phyloP scores from a whole-genome alignment of 2,888 invertebrate genomes.

The Melinaea menophilus region DNA sequence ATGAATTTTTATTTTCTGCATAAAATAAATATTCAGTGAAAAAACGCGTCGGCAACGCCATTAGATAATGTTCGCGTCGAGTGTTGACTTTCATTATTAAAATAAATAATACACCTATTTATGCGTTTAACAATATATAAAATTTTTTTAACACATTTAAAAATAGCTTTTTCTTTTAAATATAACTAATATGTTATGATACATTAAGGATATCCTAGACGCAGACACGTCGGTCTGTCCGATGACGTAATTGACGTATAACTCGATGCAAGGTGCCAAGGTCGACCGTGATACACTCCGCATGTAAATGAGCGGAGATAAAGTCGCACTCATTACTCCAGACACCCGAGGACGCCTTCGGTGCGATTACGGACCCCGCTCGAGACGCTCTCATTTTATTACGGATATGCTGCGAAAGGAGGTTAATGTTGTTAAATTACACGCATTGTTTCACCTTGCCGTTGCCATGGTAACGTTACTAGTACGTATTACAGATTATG shows the following conservation, averaged over 20 bases:
- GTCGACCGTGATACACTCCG: slow-evolving; percentile 66
- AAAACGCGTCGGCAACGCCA: no score
- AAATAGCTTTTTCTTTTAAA: not conserved
- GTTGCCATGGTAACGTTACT: slow-evolving; percentile 49
- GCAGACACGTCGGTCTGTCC: slow-evolving; percentile 26
- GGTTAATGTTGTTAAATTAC: slow-evolving; percentile 69
- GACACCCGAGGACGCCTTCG: slow-evolving; percentile 56
- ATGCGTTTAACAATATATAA: no score
- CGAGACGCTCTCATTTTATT: slow-evolving; percentile 66
- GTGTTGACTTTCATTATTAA: no score
- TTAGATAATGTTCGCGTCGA: no score
- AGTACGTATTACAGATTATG: slow-evolving; percentile 4
- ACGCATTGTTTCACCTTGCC: slow-evolving; percentile 67
- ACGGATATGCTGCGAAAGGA: slow-evolving; percentile 67
- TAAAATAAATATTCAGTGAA: no score
- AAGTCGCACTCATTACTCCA: slow-evolving; percentile 70
- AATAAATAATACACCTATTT: no score
- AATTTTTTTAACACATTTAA: no score
- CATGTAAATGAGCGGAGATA: slow-evolving; percentile 73
- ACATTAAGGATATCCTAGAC: not conserved
- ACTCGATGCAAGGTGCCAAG: slow-evolving; percentile 66
- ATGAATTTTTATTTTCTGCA: no score
- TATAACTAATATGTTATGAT: not conserved
- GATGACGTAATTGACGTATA: slow-evolving; percentile 52
- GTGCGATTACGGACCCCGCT: slow-evolving; percentile 60